Evolutionary conservation across 1,140 invertebrate species (phyloP).

Genomic region (Zaprionus ghesquierei): DNA sequence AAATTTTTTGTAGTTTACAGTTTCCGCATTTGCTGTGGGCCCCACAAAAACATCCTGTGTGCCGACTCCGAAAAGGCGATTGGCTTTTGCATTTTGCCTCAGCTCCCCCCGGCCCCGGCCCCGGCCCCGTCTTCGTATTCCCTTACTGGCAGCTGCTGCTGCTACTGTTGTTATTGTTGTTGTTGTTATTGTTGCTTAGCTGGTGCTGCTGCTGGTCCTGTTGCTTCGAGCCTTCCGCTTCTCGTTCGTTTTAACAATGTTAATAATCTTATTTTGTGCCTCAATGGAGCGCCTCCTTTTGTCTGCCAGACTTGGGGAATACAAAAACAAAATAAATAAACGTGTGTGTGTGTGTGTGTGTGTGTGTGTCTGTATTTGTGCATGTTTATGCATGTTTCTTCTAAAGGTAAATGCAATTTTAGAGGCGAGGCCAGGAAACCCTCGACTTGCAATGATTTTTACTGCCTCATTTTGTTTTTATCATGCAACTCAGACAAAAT

Average conservation of each 20-base stretch:
- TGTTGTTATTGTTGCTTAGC: neutral
- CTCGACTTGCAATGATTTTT: slow-evolving; percentile 30
- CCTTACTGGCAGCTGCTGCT: neutral
- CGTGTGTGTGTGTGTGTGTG: neutral
- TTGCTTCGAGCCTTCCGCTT: slow-evolving; percentile 43
- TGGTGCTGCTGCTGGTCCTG: slow-evolving; percentile 8
- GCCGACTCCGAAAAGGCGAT: slow-evolving; percentile 47
- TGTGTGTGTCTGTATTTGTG: neutral
- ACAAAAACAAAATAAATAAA: slow-evolving; percentile 33
- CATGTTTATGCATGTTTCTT: slow-evolving; percentile 59
- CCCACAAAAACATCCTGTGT: slow-evolving; percentile 32
- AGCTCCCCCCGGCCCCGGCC: neutral
- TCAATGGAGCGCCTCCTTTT: slow-evolving; percentile 63
- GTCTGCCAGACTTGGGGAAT: neutral
- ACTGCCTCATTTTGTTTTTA: neutral
- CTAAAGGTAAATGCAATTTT: slow-evolving; percentile 74
- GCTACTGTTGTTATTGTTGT: neutral
- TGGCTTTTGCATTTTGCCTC: slow-evolving; percentile 21
- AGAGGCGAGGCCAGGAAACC: neutral
- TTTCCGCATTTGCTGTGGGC: slow-evolving; percentile 55
- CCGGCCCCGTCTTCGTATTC: neutral
- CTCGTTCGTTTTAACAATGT: slow-evolving; percentile 76
- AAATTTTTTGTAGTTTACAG: slow-evolving; percentile 71
- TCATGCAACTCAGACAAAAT: slow-evolving; percentile 35
- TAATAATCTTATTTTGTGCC: slow-evolving; percentile 80